Percentiles rank a stretch among this genome's conserved stretches.
Evolutionary conservation across 2,797 vertebrate species (phyloP).

Genomic region (Sebastiscus albofasciatus): DNA sequence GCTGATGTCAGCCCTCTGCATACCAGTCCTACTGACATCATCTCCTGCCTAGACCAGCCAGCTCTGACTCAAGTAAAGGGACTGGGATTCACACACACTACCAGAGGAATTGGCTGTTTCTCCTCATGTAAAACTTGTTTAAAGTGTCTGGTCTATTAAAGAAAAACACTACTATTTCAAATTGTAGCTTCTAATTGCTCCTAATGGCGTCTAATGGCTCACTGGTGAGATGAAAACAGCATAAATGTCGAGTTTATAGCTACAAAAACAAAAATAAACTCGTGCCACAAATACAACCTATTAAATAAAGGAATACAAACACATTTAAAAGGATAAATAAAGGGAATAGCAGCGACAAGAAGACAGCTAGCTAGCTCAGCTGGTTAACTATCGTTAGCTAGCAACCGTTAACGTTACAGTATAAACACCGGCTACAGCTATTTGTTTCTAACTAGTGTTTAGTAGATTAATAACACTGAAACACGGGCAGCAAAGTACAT

Average conservation of each 20-base stretch:
- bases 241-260: neutral
- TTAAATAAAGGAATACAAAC: neutral
- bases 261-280: neutral
- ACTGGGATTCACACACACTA: neutral
- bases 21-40: conserved; percentile 79
- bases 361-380: conserved; percentile 64
- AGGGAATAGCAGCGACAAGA: neutral
- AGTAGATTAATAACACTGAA: too few relatives aligned
- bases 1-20: conserved; percentile 76
- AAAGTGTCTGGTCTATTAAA: too few relatives aligned
- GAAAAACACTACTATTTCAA: neutral
- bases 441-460: neutral
- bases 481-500: too few relatives aligned
- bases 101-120: neutral
- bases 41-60: conserved; percentile 47
- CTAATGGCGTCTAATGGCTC: neutral
- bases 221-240: neutral
- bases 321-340: neutral
- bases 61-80: conserved; percentile 61
- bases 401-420: conserved; percentile 8
- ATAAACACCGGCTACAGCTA: conserved; percentile 22
- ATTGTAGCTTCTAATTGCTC: neutral
- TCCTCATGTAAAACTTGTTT: neutral
- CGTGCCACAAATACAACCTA: rapidly evolving
- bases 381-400: conserved; percentile 13